Conservation (phyloP, 2,888 invertebrate species). For the Ichneumoninae sp. region DNA sequence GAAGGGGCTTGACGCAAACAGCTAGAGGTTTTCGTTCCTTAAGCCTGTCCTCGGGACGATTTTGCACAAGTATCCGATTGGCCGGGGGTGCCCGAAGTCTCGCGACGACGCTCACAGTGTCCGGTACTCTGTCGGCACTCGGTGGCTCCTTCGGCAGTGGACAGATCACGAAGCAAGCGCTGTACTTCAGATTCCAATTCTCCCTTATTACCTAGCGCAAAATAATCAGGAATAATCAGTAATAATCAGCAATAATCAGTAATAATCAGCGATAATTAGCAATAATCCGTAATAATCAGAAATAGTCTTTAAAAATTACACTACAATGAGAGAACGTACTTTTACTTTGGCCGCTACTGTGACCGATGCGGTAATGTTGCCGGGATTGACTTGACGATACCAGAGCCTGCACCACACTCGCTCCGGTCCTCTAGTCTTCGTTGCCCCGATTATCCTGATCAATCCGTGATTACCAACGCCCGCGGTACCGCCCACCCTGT, state of each 20-base stretch:
- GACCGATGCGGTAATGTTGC: conserved; percentile 84
- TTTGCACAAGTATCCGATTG: conserved; percentile 88
- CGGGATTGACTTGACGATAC: conserved; percentile 86
- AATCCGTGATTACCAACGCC: conserved; percentile 82
- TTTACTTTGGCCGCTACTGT: conserved; percentile 92
- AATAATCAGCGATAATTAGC: too few species aligned
- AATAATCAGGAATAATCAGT: not conserved
- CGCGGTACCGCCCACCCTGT: conserved; percentile 84
- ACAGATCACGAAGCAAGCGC: conserved; percentile 95
- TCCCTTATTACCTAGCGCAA: conserved; percentile 91
- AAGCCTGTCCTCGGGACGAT: conserved; percentile 85
- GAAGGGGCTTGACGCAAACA: conserved; percentile 95
- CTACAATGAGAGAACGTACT: conserved; percentile 82
- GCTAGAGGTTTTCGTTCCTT: conserved; percentile 87
- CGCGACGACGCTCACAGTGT: conserved; percentile 90
- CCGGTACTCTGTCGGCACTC: conserved; percentile 87
- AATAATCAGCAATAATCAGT: not conserved
- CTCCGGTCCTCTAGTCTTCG: conserved; percentile 94
- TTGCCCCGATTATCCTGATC: conserved; percentile 94
- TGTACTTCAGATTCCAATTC: conserved; percentile 97
- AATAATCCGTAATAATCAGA: too few species aligned
- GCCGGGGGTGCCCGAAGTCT: conserved; percentile 87
- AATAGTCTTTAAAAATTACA: too few species aligned
- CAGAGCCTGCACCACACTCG: conserved; percentile 92
- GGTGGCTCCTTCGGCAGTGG: conserved; percentile 88